Conservation (phyloP, 2,888 invertebrate species). For the Cyclophora punctaria region DNA sequence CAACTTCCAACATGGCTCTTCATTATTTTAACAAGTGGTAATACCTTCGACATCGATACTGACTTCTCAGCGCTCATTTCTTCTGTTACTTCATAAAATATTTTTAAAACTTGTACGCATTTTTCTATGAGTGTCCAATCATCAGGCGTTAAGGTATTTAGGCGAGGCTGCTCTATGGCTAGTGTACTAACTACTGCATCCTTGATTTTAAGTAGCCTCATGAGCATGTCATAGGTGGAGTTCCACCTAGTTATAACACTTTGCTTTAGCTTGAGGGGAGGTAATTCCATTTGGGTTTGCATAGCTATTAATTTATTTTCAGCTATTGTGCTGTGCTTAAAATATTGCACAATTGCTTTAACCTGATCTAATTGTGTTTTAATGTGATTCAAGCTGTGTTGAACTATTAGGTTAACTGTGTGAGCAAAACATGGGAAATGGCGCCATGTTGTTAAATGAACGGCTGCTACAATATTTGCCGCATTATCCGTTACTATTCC, state of each 20-base stretch:
- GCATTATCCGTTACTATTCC: constrained; percentile 17
- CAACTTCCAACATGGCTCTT: constrained; percentile 1
- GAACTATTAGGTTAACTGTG: constrained; percentile 15
- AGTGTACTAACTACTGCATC: too few species aligned
- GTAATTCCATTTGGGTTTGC: constrained; percentile 11
- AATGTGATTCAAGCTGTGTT: constrained; percentile 7
- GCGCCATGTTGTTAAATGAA: constrained; percentile 12
- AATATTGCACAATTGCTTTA: constrained; percentile 17
- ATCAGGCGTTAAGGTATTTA: constrained; percentile 4
- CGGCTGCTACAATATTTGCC: constrained; percentile 17
- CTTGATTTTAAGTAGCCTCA: neutral
- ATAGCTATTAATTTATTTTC: constrained; percentile 4
- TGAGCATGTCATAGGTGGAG: constrained; percentile 13
- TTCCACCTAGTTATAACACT: constrained; percentile 13
- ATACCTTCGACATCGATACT: constrained; percentile 10
- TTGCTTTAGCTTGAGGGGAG: constrained; percentile 7
- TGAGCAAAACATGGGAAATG: constrained; percentile 22
- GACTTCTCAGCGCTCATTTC: constrained; percentile 13
- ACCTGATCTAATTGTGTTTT: constrained; percentile 7
- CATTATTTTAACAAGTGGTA: constrained; percentile 5
- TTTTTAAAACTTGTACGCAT: constrained; percentile 2
- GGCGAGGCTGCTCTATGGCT: neutral
- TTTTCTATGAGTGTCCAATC: constrained; percentile 9
- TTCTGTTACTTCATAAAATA: constrained; percentile 11
- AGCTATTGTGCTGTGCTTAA: constrained; percentile 11